Conservation (phyloP, 1,140 invertebrate genomes). For the Zophobas atratus region DNA sequence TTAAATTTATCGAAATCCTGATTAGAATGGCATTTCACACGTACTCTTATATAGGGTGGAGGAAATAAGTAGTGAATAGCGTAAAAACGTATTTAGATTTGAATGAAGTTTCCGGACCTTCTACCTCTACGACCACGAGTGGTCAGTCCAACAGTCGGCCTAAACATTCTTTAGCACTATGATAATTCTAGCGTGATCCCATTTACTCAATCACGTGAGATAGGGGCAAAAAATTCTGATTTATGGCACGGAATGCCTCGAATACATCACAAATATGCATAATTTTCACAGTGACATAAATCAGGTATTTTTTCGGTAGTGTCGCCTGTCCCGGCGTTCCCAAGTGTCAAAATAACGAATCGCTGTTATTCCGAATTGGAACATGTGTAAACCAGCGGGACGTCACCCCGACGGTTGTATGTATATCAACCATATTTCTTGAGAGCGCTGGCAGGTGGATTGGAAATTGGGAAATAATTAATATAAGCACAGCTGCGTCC, state of each 20-base stretch:
- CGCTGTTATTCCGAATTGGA: slow-evolving; percentile 31
- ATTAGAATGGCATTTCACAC: neutral
- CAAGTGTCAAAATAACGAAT: slow-evolving; percentile 36
- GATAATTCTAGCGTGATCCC: too few relatives aligned
- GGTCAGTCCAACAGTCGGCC: too few relatives aligned
- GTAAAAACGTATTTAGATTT: too few relatives aligned
- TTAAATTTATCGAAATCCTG: neutral
- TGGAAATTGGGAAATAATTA: slow-evolving; percentile 31
- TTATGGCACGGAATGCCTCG: neutral
- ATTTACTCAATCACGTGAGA: neutral
- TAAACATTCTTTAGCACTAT: too few relatives aligned
- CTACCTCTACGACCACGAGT: too few relatives aligned
- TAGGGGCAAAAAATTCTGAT: neutral
- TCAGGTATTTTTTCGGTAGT: slow-evolving; percentile 22
- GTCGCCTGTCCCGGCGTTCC: slow-evolving; percentile 1
- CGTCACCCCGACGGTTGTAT: slow-evolving; percentile 36
- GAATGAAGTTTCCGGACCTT: too few relatives aligned
- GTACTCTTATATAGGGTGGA: too few relatives aligned
- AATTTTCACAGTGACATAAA: slow-evolving; percentile 13
- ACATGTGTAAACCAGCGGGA: slow-evolving; percentile 41
- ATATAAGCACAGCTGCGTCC: slow-evolving; percentile 15
- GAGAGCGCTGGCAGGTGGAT: slow-evolving; percentile 36
- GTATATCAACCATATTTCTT: slow-evolving; percentile 33
- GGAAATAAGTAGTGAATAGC: too few relatives aligned
- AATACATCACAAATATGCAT: slow-evolving; percentile 16